Evolutionary conservation across 2,888 invertebrate genomes (phyloP).

Genomic region (Diaphora mendica): DNA sequence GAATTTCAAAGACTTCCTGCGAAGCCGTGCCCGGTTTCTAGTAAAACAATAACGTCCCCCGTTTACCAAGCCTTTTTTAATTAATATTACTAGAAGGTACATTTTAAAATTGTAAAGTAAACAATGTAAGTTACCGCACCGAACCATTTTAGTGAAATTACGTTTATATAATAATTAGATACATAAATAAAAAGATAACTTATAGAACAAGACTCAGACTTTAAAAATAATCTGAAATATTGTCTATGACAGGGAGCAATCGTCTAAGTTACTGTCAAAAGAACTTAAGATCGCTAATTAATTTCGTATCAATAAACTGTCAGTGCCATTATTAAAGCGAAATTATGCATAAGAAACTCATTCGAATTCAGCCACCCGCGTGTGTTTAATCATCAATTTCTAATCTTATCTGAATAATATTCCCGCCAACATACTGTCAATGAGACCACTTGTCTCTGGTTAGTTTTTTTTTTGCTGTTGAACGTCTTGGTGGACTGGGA

Average conservation of each 20-base stretch:
- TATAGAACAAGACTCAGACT: no score
- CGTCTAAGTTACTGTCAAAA: background rate
- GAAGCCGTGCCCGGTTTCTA: no score
- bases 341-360: background rate
- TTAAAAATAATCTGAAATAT: no score
- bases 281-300: background rate
- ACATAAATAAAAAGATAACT: no score
- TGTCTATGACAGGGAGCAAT: background rate
- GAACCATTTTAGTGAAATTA: no score
- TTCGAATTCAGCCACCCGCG: background rate
- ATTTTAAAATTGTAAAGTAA: no score
- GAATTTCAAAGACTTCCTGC: no score
- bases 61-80: no score
- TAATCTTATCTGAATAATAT: slow-evolving; percentile 36
- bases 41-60: no score
- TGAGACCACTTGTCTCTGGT: slow-evolving; percentile 34
- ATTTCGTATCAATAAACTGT: background rate
- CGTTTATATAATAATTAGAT: no score
- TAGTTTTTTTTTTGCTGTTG: background rate
- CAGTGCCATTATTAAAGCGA: background rate
- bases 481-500: background rate
- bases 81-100: no score
- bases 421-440: slow-evolving; percentile 31
- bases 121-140: no score
- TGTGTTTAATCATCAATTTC: slow-evolving; percentile 26